Evolutionary conservation across 1,140 invertebrate genomes (phyloP).

Genomic region (Bombus consobrinus): DNA sequence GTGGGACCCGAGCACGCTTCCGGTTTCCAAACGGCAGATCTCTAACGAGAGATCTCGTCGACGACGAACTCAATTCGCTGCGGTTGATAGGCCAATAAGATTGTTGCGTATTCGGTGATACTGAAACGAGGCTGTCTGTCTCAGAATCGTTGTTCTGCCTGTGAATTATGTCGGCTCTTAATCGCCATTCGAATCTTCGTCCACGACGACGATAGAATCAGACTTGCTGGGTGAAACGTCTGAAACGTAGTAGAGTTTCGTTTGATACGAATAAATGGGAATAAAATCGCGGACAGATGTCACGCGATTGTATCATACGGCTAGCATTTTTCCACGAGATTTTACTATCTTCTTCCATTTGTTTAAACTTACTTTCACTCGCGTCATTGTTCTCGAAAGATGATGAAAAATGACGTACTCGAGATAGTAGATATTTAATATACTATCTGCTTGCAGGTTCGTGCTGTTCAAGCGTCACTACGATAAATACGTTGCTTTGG

Average conservation of each 20-base stretch:
- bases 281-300: neutral
- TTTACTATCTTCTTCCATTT: neutral
- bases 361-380: neutral
- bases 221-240: neutral
- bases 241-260: neutral
- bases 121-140: neutral
- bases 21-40: conserved; percentile 36
- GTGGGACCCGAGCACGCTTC: conserved; percentile 18
- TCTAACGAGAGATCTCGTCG: conserved; percentile 15
- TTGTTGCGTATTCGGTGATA: neutral
- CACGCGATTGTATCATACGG: neutral
- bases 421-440: neutral
- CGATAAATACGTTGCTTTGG: conserved; percentile 85
- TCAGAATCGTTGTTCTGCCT: neutral
- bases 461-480: conserved; percentile 87
- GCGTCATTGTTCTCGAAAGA: neutral
- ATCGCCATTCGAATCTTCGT: neutral
- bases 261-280: neutral
- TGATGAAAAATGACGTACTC: neutral
- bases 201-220: neutral
- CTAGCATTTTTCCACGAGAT: neutral
- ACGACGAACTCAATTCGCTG: neutral
- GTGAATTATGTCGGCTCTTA: neutral
- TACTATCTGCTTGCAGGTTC: conserved; percentile 79
- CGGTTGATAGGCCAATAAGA: conserved; percentile 18